phyloP scores from a whole-genome alignment of 2,888 invertebrate species.

The Autographa pulchrina region DNA sequence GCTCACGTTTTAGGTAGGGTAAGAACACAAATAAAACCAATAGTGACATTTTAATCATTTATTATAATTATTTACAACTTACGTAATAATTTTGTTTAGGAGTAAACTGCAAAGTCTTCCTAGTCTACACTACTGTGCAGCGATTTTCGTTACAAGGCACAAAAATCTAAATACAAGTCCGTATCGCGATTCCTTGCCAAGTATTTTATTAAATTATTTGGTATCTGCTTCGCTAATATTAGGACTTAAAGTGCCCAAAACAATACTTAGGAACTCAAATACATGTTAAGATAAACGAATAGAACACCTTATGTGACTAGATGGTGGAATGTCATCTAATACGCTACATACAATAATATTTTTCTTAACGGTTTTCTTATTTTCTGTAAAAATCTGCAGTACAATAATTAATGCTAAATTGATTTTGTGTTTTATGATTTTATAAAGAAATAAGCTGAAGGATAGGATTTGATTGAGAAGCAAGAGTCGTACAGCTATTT shows the following conservation, averaged over 20 bases:
- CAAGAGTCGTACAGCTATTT: slow-evolving; percentile 42
- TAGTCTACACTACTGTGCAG: slow-evolving; percentile 74
- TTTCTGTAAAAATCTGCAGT: slow-evolving; percentile 28
- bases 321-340: slow-evolving; percentile 84
- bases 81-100: slow-evolving; percentile 76
- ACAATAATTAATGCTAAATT: slow-evolving; percentile 40
- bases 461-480: slow-evolving; percentile 42
- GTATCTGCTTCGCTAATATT: slow-evolving; percentile 41
- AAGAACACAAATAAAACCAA: slow-evolving; percentile 50
- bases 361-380: slow-evolving; percentile 25
- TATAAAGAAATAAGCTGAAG: slow-evolving; percentile 43
- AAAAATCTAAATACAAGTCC: slow-evolving; percentile 67
- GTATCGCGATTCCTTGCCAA: slow-evolving; percentile 53
- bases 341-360: slow-evolving; percentile 55
- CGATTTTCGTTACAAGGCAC: slow-evolving; percentile 73
- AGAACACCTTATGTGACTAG: slow-evolving; percentile 78
- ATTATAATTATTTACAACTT: slow-evolving; percentile 84
- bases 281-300: slow-evolving; percentile 59
- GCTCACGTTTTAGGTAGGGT: not conserved
- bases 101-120: slow-evolving; percentile 76
- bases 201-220: slow-evolving; percentile 31
- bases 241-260: slow-evolving; percentile 54
- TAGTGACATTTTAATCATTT: slow-evolving; percentile 62
- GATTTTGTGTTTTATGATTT: slow-evolving; percentile 38
- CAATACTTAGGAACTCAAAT: slow-evolving; percentile 57